Conservation (phyloP, 2,888 invertebrate genomes). For the Eucera pruinosa region DNA sequence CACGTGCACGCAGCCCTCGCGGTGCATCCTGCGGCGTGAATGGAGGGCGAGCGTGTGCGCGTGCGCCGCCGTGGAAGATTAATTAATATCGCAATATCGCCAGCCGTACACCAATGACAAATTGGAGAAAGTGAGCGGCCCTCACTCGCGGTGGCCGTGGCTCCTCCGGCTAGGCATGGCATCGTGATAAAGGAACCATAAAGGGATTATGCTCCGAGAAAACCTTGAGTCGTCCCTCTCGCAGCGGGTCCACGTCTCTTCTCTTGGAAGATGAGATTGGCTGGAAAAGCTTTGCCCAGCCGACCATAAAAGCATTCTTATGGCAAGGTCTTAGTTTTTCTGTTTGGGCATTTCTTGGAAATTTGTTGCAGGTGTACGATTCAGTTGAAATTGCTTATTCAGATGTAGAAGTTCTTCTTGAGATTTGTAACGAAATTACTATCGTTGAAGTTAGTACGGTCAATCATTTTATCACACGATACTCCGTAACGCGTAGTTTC, state of each 20-base stretch:
- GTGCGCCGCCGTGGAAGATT: conserved; percentile 67
- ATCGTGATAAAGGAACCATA: conserved; percentile 71
- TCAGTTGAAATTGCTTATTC: not conserved
- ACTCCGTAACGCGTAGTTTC: too few species aligned
- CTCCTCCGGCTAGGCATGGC: conserved; percentile 58
- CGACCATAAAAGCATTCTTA: not conserved
- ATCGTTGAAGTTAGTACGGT: too few species aligned
- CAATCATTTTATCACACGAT: too few species aligned
- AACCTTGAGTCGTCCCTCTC: conserved; percentile 54
- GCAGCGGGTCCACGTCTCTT: conserved; percentile 29
- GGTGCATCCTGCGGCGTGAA: conserved; percentile 48
- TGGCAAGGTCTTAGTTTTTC: not conserved
- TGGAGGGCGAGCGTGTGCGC: conserved; percentile 42
- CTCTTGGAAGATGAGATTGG: not conserved
- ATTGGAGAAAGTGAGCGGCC: conserved; percentile 76
- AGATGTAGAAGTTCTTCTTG: too few species aligned
- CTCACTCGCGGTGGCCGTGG: conserved; percentile 66
- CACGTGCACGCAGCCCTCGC: conserved; percentile 26
- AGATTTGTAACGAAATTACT: too few species aligned
- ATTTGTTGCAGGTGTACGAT: not conserved
- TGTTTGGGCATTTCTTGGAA: not conserved
- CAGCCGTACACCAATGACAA: conserved; percentile 73
- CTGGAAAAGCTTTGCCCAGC: not conserved
- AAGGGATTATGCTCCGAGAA: conserved; percentile 59
- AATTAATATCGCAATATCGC: conserved; percentile 76